Conservation (phyloP, 2,113 vertebrate species). For the Macquaria australasica region DNA sequence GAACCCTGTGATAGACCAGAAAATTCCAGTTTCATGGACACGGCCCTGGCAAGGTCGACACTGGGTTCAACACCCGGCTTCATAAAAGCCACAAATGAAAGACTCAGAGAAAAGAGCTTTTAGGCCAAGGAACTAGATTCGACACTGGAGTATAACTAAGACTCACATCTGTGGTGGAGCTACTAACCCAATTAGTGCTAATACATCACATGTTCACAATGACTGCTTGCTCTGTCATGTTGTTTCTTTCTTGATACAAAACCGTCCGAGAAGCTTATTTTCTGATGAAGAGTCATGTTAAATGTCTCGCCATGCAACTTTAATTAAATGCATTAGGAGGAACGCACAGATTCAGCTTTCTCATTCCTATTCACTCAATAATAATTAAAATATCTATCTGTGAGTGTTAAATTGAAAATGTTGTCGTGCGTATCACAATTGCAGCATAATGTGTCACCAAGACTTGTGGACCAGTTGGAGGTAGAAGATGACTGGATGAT, state of each 20-base stretch:
- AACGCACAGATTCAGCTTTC: slow-evolving; percentile 54
- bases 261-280: slow-evolving; percentile 24
- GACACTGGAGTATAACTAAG: background rate
- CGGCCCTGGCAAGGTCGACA: slow-evolving; percentile 60
- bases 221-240: slow-evolving; percentile 22
- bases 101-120: slow-evolving; percentile 18
- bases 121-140: slow-evolving; percentile 15
- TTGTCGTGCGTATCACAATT: slow-evolving; percentile 68
- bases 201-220: slow-evolving; percentile 39
- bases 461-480: slow-evolving; percentile 42
- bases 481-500: slow-evolving; percentile 28
- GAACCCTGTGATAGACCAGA: slow-evolving; percentile 73
- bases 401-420: slow-evolving; percentile 79
- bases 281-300: slow-evolving; percentile 53
- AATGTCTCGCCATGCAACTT: slow-evolving; percentile 63
- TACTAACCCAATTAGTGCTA: slow-evolving; percentile 8
- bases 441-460: slow-evolving; percentile 36
- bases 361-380: slow-evolving; percentile 76
- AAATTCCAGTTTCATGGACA: slow-evolving; percentile 80
- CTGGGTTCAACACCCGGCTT: slow-evolving; percentile 65
- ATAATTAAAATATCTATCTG: slow-evolving; percentile 83
- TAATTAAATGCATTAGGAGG: slow-evolving; percentile 69
- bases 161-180: slow-evolving; percentile 7
- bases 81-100: slow-evolving; percentile 54
- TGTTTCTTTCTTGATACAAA: slow-evolving; percentile 41